Conservation (phyloP, 2,797 vertebrate species). For the Hemibagrus guttatus region DNA sequence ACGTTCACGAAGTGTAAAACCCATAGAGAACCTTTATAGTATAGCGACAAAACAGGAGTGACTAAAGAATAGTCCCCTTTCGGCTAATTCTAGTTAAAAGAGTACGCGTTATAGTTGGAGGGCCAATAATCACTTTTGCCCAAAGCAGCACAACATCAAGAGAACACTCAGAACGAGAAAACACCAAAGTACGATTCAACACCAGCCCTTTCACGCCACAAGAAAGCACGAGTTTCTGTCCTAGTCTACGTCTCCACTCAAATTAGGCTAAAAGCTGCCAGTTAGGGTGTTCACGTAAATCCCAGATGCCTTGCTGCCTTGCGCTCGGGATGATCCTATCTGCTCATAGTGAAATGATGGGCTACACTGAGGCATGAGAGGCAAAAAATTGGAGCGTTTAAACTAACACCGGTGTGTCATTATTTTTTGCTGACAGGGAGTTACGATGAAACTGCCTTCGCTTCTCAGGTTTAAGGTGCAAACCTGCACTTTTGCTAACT, state of each 20-base stretch:
- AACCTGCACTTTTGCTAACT: constrained; percentile 63
- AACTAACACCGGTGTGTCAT: constrained; percentile 21
- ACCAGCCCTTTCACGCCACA: constrained; percentile 54
- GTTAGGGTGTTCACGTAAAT: constrained; percentile 25
- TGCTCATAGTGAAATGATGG: constrained; percentile 31
- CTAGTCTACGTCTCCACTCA: constrained; percentile 47
- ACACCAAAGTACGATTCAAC: constrained; percentile 54
- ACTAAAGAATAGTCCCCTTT: constrained; percentile 41
- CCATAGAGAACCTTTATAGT: constrained; percentile 41
- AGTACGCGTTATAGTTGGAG: constrained; percentile 48
- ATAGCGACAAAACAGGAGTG: constrained; percentile 47
- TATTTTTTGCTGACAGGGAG: constrained; percentile 46
- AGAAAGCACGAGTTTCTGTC: constrained; percentile 53
- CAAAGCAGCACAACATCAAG: constrained; percentile 58
- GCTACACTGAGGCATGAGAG: constrained; percentile 43
- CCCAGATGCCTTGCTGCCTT: constrained; percentile 37
- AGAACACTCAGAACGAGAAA: constrained; percentile 57
- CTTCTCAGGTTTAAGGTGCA: constrained; percentile 55
- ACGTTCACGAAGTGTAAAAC: constrained; percentile 49
- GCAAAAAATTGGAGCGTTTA: constrained; percentile 23
- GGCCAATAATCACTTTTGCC: constrained; percentile 48
- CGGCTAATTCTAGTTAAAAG: constrained; percentile 48
- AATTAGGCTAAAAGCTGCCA: constrained; percentile 44
- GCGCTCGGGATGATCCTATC: constrained; percentile 18
- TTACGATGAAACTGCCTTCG: constrained; percentile 54